Conservation (phyloP, 2,888 invertebrate species). For the Ophion costatus region DNA sequence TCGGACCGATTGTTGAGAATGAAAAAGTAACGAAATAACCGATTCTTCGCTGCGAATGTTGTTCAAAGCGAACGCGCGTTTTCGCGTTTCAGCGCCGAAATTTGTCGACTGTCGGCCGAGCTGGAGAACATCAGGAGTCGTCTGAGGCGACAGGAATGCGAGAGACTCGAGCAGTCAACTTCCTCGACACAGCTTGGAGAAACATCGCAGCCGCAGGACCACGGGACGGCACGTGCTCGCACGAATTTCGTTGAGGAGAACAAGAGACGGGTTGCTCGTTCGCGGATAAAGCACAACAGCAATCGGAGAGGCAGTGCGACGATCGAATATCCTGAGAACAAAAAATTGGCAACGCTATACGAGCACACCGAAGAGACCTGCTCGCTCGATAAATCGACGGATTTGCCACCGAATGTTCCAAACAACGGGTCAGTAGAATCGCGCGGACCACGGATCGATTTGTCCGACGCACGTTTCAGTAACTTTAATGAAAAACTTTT, state of each 20-base stretch:
- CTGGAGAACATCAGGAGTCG: conserved; percentile 48
- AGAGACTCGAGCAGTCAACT: conserved; percentile 36
- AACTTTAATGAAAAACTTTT: background rate
- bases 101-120: conserved; percentile 55
- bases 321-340: background rate
- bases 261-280: conserved; percentile 9
- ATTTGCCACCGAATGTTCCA: background rate
- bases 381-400: background rate
- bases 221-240: background rate
- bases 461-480: background rate
- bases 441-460: background rate
- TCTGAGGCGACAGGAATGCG: conserved; percentile 28
- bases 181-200: conserved; percentile 29
- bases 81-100: conserved; percentile 51
- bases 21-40: conserved; percentile 52
- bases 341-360: conserved; percentile 47
- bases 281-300: background rate
- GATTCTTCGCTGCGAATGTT: background rate
- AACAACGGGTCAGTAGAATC: conserved; percentile 18
- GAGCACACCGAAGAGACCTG: conserved; percentile 53
- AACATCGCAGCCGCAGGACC: background rate
- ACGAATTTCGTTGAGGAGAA: conserved; percentile 42
- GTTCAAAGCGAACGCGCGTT: background rate
- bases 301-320: conserved; percentile 9
- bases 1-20: conserved; percentile 35